Conservation (phyloP, 2,888 invertebrate genomes). For the Odontocerum albicorne region DNA sequence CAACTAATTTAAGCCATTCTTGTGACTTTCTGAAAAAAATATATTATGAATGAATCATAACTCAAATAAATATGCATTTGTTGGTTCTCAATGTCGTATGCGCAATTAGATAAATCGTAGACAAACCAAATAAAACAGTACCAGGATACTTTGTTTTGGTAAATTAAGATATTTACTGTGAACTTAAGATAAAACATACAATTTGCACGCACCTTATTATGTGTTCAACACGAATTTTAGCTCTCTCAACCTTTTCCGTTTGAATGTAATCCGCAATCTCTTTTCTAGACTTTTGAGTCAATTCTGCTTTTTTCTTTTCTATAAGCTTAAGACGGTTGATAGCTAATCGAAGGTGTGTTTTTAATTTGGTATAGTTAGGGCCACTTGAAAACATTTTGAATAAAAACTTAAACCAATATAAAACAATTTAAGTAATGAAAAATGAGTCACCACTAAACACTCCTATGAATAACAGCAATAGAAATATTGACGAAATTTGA, state of each 20-base stretch:
- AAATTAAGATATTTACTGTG: background rate
- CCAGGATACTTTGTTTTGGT: no score
- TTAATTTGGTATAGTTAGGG: slow-evolving; percentile 93
- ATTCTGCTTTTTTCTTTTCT: slow-evolving; percentile 97
- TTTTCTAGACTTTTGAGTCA: slow-evolving; percentile 92
- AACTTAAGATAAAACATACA: background rate
- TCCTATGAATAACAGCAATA: slow-evolving; percentile 7
- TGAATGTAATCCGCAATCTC: slow-evolving; percentile 97
- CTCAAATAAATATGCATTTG: no score
- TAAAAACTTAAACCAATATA: background rate
- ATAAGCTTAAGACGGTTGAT: slow-evolving; percentile 92
- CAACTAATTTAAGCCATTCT: no score
- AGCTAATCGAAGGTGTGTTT: slow-evolving; percentile 92
- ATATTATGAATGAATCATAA: no score
- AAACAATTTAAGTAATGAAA: background rate
- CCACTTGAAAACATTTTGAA: slow-evolving; percentile 83
- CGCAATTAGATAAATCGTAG: no score
- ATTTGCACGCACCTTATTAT: slow-evolving; percentile 74
- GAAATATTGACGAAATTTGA: background rate
- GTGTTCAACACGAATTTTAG: slow-evolving; percentile 96
- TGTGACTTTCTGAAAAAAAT: no score
- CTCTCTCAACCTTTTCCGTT: slow-evolving; percentile 83
- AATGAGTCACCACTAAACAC: slow-evolving; percentile 28
- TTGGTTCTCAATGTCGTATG: no score
- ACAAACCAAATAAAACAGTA: no score